Percentiles rank a stretch among this genome's conserved stretches.
Evolutionary conservation across 1,140 invertebrate genomes (phyloP).

Genomic region (Caenorhabditis remanei): DNA sequence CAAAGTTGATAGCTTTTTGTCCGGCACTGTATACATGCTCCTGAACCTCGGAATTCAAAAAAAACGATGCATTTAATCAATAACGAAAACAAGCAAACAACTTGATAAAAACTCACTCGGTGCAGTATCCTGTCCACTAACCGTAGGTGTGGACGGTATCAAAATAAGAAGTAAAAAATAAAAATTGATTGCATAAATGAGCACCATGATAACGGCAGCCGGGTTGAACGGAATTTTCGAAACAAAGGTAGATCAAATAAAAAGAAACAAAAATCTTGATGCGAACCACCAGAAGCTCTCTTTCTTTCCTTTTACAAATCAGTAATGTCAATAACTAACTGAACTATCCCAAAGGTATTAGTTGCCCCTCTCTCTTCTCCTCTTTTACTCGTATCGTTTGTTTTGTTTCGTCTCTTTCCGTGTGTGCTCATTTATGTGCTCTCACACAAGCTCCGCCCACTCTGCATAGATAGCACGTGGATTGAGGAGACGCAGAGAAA

Average conservation of each 20-base stretch:
- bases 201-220: not conserved
- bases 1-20: too few species aligned
- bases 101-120: not conserved
- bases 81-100: not conserved
- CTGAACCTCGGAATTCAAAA: too few species aligned
- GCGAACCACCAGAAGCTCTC: not conserved
- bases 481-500: not conserved
- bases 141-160: not conserved
- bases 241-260: not conserved
- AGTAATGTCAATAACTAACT: slow-evolving; percentile 3
- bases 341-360: not conserved
- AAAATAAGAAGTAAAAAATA: slow-evolving; percentile 17
- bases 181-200: slow-evolving; percentile 21
- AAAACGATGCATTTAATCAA: not conserved
- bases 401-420: not conserved
- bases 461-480: not conserved
- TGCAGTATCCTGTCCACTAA: not conserved
- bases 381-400: slow-evolving; percentile 26
- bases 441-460: slow-evolving; percentile 37
- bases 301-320: slow-evolving; percentile 1
- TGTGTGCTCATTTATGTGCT: slow-evolving; percentile 14
- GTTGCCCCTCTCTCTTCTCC: not conserved
- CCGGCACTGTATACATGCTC: too few species aligned
- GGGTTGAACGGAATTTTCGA: slow-evolving; percentile 21
- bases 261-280: not conserved